A percentile compares a stretch with the other conserved stretches of the same genome.
phyloP scores from a whole-genome alignment of 2,797 vertebrate species.

The Nothura maculosa region DNA sequence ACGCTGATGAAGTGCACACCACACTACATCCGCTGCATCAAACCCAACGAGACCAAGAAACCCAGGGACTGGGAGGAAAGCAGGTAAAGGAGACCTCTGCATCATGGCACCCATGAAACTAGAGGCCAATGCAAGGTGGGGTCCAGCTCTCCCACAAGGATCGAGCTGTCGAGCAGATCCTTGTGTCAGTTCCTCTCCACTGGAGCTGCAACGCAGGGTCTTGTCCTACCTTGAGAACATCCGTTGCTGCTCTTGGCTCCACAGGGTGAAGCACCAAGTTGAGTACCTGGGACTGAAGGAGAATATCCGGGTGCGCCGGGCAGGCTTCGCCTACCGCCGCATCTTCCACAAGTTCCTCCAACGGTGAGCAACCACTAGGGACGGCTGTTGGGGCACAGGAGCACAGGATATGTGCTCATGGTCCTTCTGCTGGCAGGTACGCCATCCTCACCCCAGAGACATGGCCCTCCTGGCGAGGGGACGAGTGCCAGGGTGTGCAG shows the following conservation, averaged over 20 bases:
- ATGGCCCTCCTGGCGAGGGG: constrained; percentile 91
- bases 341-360: constrained; percentile 93
- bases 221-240: fast-evolving
- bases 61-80: constrained; percentile 96
- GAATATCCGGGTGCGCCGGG: constrained; percentile 94
- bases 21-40: constrained; percentile 97
- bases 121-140: fast-evolving
- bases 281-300: constrained; percentile 95
- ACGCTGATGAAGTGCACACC: constrained; percentile 96
- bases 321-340: constrained; percentile 93
- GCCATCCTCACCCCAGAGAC: constrained; percentile 94
- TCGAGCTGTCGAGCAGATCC: not conserved
- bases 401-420: not conserved
- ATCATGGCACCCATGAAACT: not conserved
- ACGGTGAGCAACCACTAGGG: constrained; percentile 78
- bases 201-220: not conserved
- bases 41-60: constrained; percentile 96
- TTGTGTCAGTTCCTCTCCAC: not conserved
- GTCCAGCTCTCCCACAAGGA: not conserved
- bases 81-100: constrained; percentile 81
- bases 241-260: not conserved
- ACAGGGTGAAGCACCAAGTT: constrained; percentile 93
- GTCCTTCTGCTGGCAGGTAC: constrained; percentile 81
- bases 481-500: constrained; percentile 92
- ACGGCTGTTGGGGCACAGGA: too few species aligned